Conservation (phyloP, 2,113 vertebrate species). For the Antechinus flavipes region DNA sequence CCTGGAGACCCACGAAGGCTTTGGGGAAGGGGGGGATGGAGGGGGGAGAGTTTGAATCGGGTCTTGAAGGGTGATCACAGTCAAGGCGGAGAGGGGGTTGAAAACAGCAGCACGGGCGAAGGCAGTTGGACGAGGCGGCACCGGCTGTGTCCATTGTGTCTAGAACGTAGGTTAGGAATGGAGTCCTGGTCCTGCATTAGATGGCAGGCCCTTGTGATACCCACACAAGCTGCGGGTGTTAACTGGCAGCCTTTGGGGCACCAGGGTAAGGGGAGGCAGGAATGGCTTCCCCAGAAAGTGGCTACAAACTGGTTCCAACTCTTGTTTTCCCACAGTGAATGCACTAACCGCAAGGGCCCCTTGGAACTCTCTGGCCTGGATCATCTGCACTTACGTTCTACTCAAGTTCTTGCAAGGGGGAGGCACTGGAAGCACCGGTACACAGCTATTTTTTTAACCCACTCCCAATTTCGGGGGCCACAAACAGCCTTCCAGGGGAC, state of each 20-base stretch:
- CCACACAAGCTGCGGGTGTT: not conserved
- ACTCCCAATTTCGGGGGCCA: not conserved
- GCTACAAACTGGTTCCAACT: not conserved
- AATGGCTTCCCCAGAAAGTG: not conserved
- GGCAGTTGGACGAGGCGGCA: not conserved
- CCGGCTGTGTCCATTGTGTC: not conserved
- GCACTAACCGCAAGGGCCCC: slow-evolving; percentile 86
- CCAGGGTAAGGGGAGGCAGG: not conserved
- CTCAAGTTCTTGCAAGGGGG: slow-evolving; percentile 96
- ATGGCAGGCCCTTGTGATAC: not conserved
- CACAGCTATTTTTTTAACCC: not conserved
- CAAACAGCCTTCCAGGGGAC: not conserved
- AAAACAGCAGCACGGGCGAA: not conserved
- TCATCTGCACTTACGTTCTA: slow-evolving; percentile 90
- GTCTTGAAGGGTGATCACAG: not conserved
- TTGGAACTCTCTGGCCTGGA: slow-evolving; percentile 89
- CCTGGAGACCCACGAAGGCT: not conserved
- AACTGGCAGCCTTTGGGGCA: not conserved
- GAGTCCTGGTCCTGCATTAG: not conserved
- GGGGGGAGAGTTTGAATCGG: not conserved
- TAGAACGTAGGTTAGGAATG: not conserved
- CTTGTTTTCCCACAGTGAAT: slow-evolving; percentile 85
- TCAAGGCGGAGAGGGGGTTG: not conserved
- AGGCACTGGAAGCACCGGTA: slow-evolving; percentile 89
- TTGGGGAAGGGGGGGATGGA: not conserved